Evolutionary conservation across 2,888 invertebrate species (phyloP).

Genomic region (Zhengitettix transpicula): DNA sequence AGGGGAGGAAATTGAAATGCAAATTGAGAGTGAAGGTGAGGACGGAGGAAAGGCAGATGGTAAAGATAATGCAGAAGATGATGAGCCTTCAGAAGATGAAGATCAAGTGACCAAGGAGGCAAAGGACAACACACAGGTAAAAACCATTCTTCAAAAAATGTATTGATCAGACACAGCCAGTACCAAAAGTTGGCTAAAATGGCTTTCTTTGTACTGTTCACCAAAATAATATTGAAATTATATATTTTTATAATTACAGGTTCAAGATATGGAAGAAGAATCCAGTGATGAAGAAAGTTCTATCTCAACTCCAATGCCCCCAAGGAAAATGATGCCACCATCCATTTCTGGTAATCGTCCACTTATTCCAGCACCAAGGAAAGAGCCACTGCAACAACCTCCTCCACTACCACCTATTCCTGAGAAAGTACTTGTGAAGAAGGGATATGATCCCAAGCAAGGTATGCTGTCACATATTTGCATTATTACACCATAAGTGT

Average conservation of each 20-base stretch:
- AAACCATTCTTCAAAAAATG: not conserved
- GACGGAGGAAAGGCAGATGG: slow-evolving; percentile 35
- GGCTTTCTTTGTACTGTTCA: not conserved
- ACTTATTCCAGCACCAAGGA: slow-evolving; percentile 17
- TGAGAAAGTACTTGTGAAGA: slow-evolving; percentile 86
- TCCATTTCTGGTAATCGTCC: slow-evolving; percentile 1
- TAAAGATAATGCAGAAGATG: slow-evolving; percentile 23
- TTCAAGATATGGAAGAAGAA: slow-evolving; percentile 88
- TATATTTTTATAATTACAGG: slow-evolving; percentile 24
- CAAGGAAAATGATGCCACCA: slow-evolving; percentile 18
- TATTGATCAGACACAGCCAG: not conserved
- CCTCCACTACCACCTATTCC: slow-evolving; percentile 73
- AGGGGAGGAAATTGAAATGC: slow-evolving; percentile 76
- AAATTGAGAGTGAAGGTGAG: slow-evolving; percentile 67
- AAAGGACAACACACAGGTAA: slow-evolving; percentile 31
- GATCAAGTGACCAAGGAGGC: slow-evolving; percentile 20
- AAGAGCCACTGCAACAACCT: slow-evolving; percentile 29
- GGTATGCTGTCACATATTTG: slow-evolving; percentile 23
- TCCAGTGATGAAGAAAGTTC: slow-evolving; percentile 49
- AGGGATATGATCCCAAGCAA: slow-evolving; percentile 91
- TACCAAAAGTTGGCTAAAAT: not conserved
- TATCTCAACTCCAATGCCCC: slow-evolving; percentile 15
- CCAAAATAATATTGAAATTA: not conserved
- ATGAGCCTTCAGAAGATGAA: slow-evolving; percentile 13
- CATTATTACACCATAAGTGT: too few species aligned